Evolutionary conservation across 2,888 invertebrate species (phyloP), one percentile per base, ranked within the genome.

Genomic region (Ornithoptera priamus): DNA sequence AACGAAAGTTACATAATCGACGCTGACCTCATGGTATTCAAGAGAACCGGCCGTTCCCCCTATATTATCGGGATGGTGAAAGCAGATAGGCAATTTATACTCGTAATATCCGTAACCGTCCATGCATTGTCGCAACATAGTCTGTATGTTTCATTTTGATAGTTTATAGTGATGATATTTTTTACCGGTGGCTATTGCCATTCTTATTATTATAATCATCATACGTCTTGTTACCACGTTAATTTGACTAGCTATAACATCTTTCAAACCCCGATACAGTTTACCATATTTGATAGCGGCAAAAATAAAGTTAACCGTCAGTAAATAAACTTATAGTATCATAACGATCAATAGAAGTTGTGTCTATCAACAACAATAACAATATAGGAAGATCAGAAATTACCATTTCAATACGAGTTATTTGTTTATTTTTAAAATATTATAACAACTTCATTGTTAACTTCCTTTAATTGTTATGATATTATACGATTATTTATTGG

Each of bases 1-100:
- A n/a, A 53, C 18, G 5, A 50, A 8, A 5, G n/a, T 53, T 53
- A 53, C 8, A n/a, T 70, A 53, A 42, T 60, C 65, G 56, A 64
- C 24, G 61, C 30, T 36, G 50, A 66, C 18, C 53, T 70, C 53
- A 46, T 65, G 69, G 62, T 15, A 59, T 62, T 63, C 36, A n/a
- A 62, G 62, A 42, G 59, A 70, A 66, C 50, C 62, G 59, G 57
- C 46, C 30, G 39, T 62, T 66, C 46, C 70, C 62, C 58, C 36
- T 36, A 58, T 63, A 62, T 70, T 66, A 69, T 50, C 56, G 57
- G 50, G 46, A 58, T 58, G 46, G 65, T 62, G 69, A 69, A 69
- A 69, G 69, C 58, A 7, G 42, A 5, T 46, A 50, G 22, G 61
- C 62, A 62, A 69, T 62, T 66, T 69, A 62, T 66, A 50, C 62